Evolutionary conservation across 2,113 vertebrate genomes (phyloP), one percentile per base, ranked within the genome.

Genomic region (Brienomyrus brachyistius): DNA sequence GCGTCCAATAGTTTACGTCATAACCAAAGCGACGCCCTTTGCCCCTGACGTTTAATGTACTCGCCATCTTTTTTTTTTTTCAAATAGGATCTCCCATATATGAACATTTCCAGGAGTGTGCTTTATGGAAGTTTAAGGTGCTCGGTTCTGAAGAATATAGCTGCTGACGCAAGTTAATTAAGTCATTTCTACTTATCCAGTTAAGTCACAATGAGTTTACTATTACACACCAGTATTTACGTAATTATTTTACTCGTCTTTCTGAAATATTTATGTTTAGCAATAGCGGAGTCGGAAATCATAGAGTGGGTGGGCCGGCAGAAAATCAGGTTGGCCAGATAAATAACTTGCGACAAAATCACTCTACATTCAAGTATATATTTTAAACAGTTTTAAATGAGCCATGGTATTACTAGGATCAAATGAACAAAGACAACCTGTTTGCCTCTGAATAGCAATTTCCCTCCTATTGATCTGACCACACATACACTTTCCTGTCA

Each of bases 31-130:
- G 89, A 89, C 89, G 7, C 7, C 51, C 50, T 56, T 83, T 52
- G 19, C 31, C 1, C 45, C 50, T 89, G 77, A 89, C 88, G 88
- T 89, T n/a, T 17, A 62, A 45, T 54, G 31, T 83, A n/a, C 50
- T 83, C 50, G 88, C 74, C 88, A 83, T 1, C 77, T 4, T 9
- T 47, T 83, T 50, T 21, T 82, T 48, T 19, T 52, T 40, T 17
- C 0, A 35, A 43, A 74, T 74, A 23, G 54, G 40, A 62, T 62
- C 6, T 66, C 51, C 35, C 35, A 6, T 19, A 43, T 54, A 35
- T 54, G 52, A 27, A 10, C 11, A 21, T 87, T 31, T 40, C 2
- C 17, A 87, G 17, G 86, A 19, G 13, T 21, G 50, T 8, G 6
- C 5, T 17, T 47, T 50, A 48, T 50, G 9, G 7, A 21, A 3